Conservation (phyloP, 2,113 vertebrate genomes). For the Saccopteryx leptura region DNA sequence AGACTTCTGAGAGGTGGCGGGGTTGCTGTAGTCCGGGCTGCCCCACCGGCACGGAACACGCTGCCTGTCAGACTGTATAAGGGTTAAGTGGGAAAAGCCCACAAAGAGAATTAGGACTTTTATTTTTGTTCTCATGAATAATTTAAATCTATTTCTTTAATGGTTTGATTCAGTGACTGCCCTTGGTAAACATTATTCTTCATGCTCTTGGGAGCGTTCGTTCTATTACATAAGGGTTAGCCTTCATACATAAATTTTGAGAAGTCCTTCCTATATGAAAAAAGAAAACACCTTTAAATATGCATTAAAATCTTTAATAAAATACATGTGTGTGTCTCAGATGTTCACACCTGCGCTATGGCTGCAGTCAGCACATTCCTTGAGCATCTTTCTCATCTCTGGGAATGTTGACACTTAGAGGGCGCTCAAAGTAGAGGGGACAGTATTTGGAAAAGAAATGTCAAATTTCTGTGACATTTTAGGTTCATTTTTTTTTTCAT, state of each 20-base stretch:
- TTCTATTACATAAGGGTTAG: conserved; percentile 68
- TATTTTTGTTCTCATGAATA: conserved; percentile 78
- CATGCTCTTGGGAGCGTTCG: conserved; percentile 32
- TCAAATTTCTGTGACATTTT: conserved; percentile 31
- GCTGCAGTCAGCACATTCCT: not conserved
- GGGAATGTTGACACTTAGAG: conserved; percentile 33
- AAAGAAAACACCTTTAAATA: conserved; percentile 72
- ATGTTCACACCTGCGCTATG: conserved; percentile 46
- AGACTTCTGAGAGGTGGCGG: conserved; percentile 60
- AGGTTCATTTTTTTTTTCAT: conserved; percentile 62
- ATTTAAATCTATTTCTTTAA: conserved; percentile 74
- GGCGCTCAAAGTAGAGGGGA: not conserved
- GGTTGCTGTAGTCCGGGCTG: not conserved
- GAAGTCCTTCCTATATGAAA: conserved; percentile 57
- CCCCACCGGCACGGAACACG: conserved; percentile 23
- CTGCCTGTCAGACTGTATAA: conserved; percentile 61
- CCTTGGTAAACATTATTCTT: conserved; percentile 77
- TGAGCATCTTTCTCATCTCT: conserved; percentile 34
- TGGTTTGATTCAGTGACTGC: conserved; percentile 61
- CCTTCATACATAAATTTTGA: conserved; percentile 73
- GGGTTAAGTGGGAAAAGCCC: conserved; percentile 20
- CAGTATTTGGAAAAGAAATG: conserved; percentile 49
- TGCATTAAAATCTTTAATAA: conserved; percentile 53
- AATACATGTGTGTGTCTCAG: not conserved
- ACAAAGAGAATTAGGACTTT: conserved; percentile 76